Evolutionary conservation across 2,113 vertebrate species (phyloP).

Genomic region (Pygoscelis antarcticus): DNA sequence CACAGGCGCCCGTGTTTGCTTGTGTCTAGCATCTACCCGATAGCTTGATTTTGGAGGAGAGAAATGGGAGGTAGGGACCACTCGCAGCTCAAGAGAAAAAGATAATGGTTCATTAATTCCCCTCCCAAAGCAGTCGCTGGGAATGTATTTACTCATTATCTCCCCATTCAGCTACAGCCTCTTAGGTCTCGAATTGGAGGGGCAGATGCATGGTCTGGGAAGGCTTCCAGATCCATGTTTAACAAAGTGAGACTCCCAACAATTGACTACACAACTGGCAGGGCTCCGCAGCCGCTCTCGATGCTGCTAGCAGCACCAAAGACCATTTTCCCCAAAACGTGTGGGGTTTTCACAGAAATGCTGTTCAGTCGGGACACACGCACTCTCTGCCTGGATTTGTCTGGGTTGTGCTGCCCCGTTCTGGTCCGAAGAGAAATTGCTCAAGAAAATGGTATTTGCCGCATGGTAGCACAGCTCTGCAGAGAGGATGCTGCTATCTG

Average conservation of each 20-base stretch:
- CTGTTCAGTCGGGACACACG: background rate
- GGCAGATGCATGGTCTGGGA: slow-evolving; percentile 59
- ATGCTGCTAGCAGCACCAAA: background rate
- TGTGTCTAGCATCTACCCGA: background rate
- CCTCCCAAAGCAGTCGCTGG: background rate
- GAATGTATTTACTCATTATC: slow-evolving; percentile 64
- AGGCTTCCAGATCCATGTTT: slow-evolving; percentile 46
- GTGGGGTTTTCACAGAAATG: background rate
- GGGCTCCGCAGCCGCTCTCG: background rate
- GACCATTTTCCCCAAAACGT: background rate
- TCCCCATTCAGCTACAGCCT: slow-evolving; percentile 55
- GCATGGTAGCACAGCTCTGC: background rate
- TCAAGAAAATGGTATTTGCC: background rate
- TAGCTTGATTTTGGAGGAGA: background rate
- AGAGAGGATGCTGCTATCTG: background rate
- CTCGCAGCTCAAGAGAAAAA: background rate
- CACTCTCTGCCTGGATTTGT: background rate
- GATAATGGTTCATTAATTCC: slow-evolving; percentile 46
- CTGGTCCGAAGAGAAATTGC: background rate
- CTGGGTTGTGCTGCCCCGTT: slow-evolving; percentile 36
- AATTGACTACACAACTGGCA: slow-evolving; percentile 24
- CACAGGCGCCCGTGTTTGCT: background rate
- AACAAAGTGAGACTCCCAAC: slow-evolving; percentile 45
- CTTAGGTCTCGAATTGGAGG: slow-evolving; percentile 51
- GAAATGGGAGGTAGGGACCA: background rate